Evolutionary conservation across 2,797 vertebrate species (phyloP).

Genomic region (Pantherophis alleghaniensis): DNA sequence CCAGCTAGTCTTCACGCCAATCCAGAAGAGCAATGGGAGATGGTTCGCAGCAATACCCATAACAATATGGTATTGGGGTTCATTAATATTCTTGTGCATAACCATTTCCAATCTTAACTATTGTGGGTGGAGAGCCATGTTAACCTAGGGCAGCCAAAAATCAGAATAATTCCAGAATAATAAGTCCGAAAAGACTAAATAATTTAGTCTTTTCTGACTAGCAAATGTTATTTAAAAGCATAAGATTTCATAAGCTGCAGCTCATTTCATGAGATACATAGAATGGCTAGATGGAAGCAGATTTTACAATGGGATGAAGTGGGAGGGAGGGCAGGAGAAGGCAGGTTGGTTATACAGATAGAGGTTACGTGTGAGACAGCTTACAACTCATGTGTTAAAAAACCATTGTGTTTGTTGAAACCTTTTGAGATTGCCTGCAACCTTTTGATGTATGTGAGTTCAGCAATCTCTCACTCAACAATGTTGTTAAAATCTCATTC

Average conservation of each 20-base stretch:
- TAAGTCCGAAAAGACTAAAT: no score
- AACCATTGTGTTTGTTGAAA: background rate
- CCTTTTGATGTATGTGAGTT: background rate
- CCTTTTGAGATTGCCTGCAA: background rate
- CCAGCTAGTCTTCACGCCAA: no score
- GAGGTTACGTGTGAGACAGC: background rate
- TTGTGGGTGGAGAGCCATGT: background rate
- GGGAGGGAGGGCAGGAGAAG: background rate
- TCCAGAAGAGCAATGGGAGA: no score
- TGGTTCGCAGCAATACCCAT: background rate
- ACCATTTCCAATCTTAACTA: background rate
- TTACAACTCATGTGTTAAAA: background rate
- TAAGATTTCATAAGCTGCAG: background rate
- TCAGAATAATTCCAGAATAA: background rate
- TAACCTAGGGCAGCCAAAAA: background rate
- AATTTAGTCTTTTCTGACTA: background rate
- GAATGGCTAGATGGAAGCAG: background rate
- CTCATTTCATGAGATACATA: background rate
- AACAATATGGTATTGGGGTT: background rate
- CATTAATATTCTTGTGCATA: background rate
- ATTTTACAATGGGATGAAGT: background rate
- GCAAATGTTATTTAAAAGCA: background rate
- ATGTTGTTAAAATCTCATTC: background rate
- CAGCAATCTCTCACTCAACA: background rate
- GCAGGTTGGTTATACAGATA: background rate